phyloP scores from a whole-genome alignment of 2,797 vertebrate species.

The Epinephelus coioides region DNA sequence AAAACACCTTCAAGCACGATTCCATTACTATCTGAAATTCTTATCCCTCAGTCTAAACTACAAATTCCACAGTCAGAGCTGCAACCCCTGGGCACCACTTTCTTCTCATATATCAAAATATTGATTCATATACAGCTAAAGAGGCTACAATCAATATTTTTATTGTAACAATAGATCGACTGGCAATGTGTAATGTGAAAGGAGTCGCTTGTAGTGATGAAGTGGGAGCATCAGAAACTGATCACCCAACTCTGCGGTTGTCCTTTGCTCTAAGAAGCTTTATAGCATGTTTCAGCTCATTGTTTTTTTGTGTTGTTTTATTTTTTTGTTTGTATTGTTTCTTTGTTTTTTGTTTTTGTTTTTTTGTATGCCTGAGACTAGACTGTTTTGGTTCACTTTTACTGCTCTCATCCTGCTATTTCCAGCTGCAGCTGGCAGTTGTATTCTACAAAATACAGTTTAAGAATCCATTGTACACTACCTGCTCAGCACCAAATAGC shows the following conservation, averaged over 20 bases:
- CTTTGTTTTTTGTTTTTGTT: background rate
- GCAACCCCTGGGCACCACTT: background rate
- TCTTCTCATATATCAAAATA: background rate
- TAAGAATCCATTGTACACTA: background rate
- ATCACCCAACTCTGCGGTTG: background rate
- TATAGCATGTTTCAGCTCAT: background rate
- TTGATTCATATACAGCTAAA: background rate
- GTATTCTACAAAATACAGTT: background rate
- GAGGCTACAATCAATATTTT: slow-evolving; percentile 2
- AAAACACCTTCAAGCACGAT: background rate
- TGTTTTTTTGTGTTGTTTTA: no score
- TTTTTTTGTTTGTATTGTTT: no score
- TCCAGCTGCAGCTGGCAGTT: background rate
- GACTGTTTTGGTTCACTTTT: background rate
- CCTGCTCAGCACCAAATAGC: background rate
- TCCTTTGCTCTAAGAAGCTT: no score
- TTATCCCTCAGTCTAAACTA: background rate
- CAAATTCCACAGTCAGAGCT: background rate
- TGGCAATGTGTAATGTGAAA: background rate
- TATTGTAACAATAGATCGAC: background rate
- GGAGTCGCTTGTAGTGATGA: background rate
- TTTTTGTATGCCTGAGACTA: background rate
- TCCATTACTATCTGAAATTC: background rate
- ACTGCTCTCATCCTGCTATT: background rate
- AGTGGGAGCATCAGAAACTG: background rate